These are phyloP conservation scores for Hyposoter dolosus DNA, from an alignment of 2,888 invertebrate species.

Conservation along the genomic window DNA sequence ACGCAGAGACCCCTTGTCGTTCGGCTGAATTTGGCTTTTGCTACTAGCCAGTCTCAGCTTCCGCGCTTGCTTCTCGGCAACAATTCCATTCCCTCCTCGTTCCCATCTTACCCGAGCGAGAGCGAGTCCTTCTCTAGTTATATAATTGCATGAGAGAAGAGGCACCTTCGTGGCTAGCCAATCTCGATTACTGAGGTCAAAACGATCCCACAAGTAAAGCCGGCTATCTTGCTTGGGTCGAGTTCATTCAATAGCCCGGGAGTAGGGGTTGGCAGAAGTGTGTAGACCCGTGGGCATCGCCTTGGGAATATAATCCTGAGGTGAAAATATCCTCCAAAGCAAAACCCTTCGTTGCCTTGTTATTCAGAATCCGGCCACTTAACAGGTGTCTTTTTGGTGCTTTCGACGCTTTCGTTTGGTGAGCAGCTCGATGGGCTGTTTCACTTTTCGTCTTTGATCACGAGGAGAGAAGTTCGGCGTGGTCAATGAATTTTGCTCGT, in stretches of 20 bases:
- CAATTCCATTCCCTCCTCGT: slow-evolving; percentile 15
- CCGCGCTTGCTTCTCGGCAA: slow-evolving; percentile 30
- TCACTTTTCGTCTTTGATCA: neutral
- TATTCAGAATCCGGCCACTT: slow-evolving; percentile 26
- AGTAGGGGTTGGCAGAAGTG: slow-evolving; percentile 21
- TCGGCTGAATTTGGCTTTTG: slow-evolving; percentile 38
- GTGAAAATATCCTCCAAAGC: slow-evolving; percentile 33
- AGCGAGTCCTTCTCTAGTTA: slow-evolving; percentile 38
- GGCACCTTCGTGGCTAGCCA: slow-evolving; percentile 67
- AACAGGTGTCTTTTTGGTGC: slow-evolving; percentile 27
- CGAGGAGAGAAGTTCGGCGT: neutral
- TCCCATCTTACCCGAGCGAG: slow-evolving; percentile 12
- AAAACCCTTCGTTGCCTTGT: slow-evolving; percentile 22
- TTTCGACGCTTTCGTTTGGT: neutral
- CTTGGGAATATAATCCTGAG: slow-evolving; percentile 60
- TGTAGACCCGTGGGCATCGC: slow-evolving; percentile 39
- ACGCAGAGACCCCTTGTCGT: slow-evolving; percentile 18
- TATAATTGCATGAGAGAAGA: slow-evolving; percentile 51
- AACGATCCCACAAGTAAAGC: slow-evolving; percentile 58
- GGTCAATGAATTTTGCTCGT: neutral
- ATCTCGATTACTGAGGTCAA: slow-evolving; percentile 70
- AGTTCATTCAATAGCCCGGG: slow-evolving; percentile 66
- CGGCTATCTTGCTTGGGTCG: slow-evolving; percentile 57
- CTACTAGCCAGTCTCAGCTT: slow-evolving; percentile 24
- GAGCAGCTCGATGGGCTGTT: neutral